phyloP scores from a whole-genome alignment of 2,888 invertebrate species.

The Synergus itoensis region DNA sequence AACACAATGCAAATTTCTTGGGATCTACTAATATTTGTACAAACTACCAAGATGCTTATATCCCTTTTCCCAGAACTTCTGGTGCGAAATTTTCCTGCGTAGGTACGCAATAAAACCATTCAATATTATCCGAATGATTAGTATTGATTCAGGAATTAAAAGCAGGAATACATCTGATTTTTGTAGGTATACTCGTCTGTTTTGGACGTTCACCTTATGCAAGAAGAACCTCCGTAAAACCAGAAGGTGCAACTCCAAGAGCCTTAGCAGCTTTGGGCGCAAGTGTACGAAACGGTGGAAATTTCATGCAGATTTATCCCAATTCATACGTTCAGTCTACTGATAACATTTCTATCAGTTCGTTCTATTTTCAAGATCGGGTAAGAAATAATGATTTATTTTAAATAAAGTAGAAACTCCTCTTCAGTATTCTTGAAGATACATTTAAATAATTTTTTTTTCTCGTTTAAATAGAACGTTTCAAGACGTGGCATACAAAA shows the following conservation, averaged over 20 bases:
- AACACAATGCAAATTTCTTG: constrained; percentile 70
- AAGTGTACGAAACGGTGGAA: constrained; percentile 78
- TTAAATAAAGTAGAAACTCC: background rate
- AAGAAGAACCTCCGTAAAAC: constrained; percentile 84
- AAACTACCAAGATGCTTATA: constrained; percentile 85
- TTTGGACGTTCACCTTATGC: constrained; percentile 88
- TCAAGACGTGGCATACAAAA: constrained; percentile 67
- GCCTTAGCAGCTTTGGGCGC: constrained; percentile 86
- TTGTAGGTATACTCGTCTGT: constrained; percentile 86
- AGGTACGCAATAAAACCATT: constrained; percentile 78
- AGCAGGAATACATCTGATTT: constrained; percentile 19
- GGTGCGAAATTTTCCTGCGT: constrained; percentile 95
- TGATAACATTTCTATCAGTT: constrained; percentile 82
- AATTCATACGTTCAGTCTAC: constrained; percentile 74
- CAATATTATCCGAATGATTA: background rate
- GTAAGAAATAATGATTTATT: constrained; percentile 75
- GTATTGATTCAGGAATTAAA: background rate
- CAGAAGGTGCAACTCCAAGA: constrained; percentile 88
- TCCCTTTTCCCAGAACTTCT: constrained; percentile 96
- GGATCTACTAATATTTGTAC: constrained; percentile 72
- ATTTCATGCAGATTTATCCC: constrained; percentile 79
- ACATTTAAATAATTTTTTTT: background rate
- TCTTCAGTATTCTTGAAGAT: background rate
- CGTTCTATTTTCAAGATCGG: constrained; percentile 90
- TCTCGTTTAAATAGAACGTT: constrained; percentile 56